Base-by-base conservation (phyloP, 2,888 invertebrate species). In the Mythimna ferrago region DNA sequence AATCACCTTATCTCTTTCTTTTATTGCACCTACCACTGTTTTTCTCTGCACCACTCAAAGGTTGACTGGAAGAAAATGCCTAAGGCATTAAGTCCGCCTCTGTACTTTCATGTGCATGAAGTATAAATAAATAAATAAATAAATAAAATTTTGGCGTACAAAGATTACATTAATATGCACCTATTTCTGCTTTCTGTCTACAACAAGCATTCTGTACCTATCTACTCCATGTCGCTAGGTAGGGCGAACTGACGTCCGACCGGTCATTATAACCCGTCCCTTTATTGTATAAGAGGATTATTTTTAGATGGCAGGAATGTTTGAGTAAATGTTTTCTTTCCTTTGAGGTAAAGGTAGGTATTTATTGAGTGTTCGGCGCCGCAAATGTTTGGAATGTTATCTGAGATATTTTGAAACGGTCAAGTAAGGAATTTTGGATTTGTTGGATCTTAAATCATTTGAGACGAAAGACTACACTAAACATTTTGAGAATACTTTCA, bases 241-340 rank as follows among this genome's bases (percentile, higher is more conserved):
- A 35, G 66, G 66, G 64, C 48, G 26, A n/a, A 44, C 56, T 76
- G 66, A 66, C 62, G 63, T 67, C 35, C 56, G 60, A 57, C 48
- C 51, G 57, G 66, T 82, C 78, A 78, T 73, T 78, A 73, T 67
- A 82, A 82, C 82, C 78, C 66, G 57, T 64, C 76, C 67, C 57
- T 61, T 66, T 65, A 70, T 65, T 73, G 64, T 61, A 38, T 77
- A 64, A 78, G 57, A 54, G 72, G 66, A 73, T 78, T 82, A 78
- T 78, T 82, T 78, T 78, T 73, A 73, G 64, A 73, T 62, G 60
- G 57, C 60, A 51, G 38, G 53, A 69, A 69, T 64, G 69, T 70
- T 70, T 57, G 32, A 69, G 54, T 54, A 70, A 82, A 82, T 61
- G 41, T 72, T 82, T 69, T 63, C 56, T 71, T 63, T 2, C 32